Evolutionary conservation across 2,888 invertebrate species (phyloP).

Genomic region (Drosophila ustulata): DNA sequence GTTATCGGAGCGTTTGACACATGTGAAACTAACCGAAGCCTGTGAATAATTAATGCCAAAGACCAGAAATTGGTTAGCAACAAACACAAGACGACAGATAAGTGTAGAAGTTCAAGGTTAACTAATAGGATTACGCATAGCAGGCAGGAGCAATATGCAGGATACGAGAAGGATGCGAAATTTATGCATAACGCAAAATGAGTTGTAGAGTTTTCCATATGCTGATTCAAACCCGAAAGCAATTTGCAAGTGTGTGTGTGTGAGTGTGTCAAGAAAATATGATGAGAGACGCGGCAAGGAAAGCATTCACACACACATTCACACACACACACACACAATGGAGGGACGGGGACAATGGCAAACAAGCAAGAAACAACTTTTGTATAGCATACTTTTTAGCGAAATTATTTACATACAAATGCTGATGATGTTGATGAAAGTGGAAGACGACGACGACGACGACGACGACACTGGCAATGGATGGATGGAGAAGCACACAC

Average conservation of each 20-base stretch:
- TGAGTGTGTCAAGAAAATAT: slow-evolving; percentile 46
- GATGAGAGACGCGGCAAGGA: slow-evolving; percentile 29
- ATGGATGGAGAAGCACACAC: slow-evolving; percentile 17
- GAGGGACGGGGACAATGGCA: slow-evolving; percentile 41
- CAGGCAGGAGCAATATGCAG: slow-evolving; percentile 4
- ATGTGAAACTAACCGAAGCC: slow-evolving; percentile 56
- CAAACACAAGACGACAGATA: background rate
- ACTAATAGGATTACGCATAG: slow-evolving; percentile 19
- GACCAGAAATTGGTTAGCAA: slow-evolving; percentile 22
- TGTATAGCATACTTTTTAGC: slow-evolving; percentile 64
- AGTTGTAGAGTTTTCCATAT: slow-evolving; percentile 44
- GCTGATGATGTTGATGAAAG: slow-evolving; percentile 66
- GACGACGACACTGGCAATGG: slow-evolving; percentile 25
- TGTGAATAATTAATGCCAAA: slow-evolving; percentile 70
- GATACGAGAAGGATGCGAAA: slow-evolving; percentile 7
- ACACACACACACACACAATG: slow-evolving; percentile 8
- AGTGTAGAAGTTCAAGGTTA: slow-evolving; percentile 53
- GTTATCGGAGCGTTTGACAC: slow-evolving; percentile 68
- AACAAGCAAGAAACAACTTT: slow-evolving; percentile 54
- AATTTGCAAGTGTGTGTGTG: slow-evolving; percentile 14
- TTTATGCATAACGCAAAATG: slow-evolving; percentile 31
- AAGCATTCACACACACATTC: slow-evolving; percentile 12
- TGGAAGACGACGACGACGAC: slow-evolving; percentile 39
- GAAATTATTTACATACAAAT: slow-evolving; percentile 68
- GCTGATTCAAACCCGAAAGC: slow-evolving; percentile 44